Conservation (phyloP, 2,888 invertebrate species). For the Catocala nupta region DNA sequence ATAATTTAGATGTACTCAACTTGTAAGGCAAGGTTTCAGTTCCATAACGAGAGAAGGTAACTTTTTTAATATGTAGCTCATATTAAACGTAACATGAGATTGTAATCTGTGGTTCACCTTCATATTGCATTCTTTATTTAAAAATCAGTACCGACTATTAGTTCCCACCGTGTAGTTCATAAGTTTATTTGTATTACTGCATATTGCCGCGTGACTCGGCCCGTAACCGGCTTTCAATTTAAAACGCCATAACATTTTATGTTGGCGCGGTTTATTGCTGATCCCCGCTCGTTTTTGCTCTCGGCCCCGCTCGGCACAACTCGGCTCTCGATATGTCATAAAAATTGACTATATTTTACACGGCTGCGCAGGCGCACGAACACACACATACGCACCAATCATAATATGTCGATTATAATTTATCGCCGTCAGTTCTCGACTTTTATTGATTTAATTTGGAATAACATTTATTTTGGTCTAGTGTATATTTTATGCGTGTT, state of each 20-base stretch:
- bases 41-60: too few relatives aligned
- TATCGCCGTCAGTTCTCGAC: constrained; percentile 20
- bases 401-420: constrained; percentile 23
- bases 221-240: constrained; percentile 51
- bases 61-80: background rate
- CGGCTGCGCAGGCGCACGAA: constrained; percentile 8
- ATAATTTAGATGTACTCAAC: too few relatives aligned
- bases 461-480: constrained; percentile 21
- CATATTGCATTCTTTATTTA: constrained; percentile 4
- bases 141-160: background rate
- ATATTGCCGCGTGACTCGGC: constrained; percentile 21
- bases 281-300: constrained; percentile 42
- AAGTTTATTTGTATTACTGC: constrained; percentile 25
- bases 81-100: background rate
- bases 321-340: constrained; percentile 34
- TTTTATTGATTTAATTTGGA: constrained; percentile 28
- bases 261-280: constrained; percentile 42
- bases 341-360: constrained; percentile 41
- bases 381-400: constrained; percentile 7
- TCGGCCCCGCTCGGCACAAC: constrained; percentile 20
- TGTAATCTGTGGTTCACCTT: background rate
- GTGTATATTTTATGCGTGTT: constrained; percentile 15
- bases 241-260: constrained; percentile 46
- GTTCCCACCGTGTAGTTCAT: constrained; percentile 2
- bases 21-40: too few relatives aligned